A percentile compares a stretch with the other conserved stretches of the same genome.
Conservation (phyloP, 2,113 vertebrate genomes). For the Penelope pileata region DNA sequence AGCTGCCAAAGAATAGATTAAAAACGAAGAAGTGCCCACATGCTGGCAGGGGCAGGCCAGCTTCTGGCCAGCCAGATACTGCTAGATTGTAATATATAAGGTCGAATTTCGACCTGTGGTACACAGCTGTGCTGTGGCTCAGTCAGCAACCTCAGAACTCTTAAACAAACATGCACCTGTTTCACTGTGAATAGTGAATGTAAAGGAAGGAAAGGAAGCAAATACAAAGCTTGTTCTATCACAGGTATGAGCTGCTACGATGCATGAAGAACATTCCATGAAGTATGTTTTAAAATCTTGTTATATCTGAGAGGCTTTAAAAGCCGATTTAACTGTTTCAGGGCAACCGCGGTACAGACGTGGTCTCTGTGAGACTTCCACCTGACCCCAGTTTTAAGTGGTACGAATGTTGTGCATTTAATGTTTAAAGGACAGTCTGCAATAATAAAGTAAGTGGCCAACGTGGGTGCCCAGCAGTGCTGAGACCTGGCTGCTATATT, state of each 20-base stretch:
- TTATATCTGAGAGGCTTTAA: conserved; percentile 94
- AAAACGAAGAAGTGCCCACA: conserved; percentile 90
- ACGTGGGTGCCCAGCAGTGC: conserved; percentile 96
- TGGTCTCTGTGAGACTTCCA: conserved; percentile 99
- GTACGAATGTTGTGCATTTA: conserved; percentile 99
- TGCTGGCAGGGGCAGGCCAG: conserved; percentile 87
- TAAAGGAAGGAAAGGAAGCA: conserved; percentile 86
- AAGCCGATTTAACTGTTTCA: conserved; percentile 94
- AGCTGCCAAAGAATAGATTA: conserved; percentile 96
- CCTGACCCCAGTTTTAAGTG: conserved; percentile 99
- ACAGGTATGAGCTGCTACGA: conserved; percentile 92
- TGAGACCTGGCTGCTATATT: conserved; percentile 95
- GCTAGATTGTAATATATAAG: conserved; percentile 89
- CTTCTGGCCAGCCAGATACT: conserved; percentile 83
- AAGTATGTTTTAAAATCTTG: conserved; percentile 97
- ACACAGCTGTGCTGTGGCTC: conserved; percentile 93
- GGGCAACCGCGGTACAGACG: conserved; percentile 97
- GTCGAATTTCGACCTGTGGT: conserved; percentile 85
- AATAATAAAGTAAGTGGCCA: conserved; percentile 95
- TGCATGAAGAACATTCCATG: conserved; percentile 97
- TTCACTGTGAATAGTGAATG: conserved; percentile 98
- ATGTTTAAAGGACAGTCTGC: conserved; percentile 99
- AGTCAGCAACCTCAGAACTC: conserved; percentile 88
- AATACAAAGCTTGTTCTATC: conserved; percentile 86
- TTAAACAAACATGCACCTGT: conserved; percentile 88